phyloP scores from a whole-genome alignment of 92 coral and sea anemone species.

The Galaxea fascicularis region DNA sequence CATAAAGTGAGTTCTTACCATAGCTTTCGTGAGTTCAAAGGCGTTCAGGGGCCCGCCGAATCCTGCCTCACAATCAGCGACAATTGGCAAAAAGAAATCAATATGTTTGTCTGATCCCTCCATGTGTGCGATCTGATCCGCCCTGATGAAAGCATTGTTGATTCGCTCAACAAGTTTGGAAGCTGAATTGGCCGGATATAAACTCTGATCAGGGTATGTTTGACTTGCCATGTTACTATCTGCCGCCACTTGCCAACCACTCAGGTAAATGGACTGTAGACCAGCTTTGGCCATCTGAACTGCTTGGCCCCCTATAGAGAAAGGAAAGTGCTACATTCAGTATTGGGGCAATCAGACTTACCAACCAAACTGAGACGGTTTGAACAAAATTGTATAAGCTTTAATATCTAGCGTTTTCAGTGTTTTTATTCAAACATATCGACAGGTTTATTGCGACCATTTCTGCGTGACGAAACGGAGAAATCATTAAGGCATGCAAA shows the following conservation, averaged over 20 bases:
- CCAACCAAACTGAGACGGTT: neutral
- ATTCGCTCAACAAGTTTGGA: slow-evolving; percentile 95
- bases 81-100: slow-evolving; percentile 91
- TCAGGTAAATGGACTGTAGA: slow-evolving; percentile 91
- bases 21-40: slow-evolving; percentile 88
- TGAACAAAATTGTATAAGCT: neutral
- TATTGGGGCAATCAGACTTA: neutral
- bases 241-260: slow-evolving; percentile 99
- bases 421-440: no score
- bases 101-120: slow-evolving; percentile 73
- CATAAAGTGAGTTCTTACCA: slow-evolving; percentile 65
- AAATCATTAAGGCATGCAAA: no score
- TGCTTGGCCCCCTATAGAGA: slow-evolving; percentile 87
- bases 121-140: slow-evolving; percentile 99
- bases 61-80: slow-evolving; percentile 98
- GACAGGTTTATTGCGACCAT: no score
- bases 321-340: neutral
- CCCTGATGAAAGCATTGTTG: slow-evolving; percentile 94
- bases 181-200: slow-evolving; percentile 96
- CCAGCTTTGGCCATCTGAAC: slow-evolving; percentile 99
- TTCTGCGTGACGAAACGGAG: no score
- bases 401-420: no score
- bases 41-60: slow-evolving; percentile 99
- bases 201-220: slow-evolving; percentile 97
- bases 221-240: slow-evolving; percentile 92